Conservation (phyloP, 2,797 vertebrate species). For the Malurus leucopterus region DNA sequence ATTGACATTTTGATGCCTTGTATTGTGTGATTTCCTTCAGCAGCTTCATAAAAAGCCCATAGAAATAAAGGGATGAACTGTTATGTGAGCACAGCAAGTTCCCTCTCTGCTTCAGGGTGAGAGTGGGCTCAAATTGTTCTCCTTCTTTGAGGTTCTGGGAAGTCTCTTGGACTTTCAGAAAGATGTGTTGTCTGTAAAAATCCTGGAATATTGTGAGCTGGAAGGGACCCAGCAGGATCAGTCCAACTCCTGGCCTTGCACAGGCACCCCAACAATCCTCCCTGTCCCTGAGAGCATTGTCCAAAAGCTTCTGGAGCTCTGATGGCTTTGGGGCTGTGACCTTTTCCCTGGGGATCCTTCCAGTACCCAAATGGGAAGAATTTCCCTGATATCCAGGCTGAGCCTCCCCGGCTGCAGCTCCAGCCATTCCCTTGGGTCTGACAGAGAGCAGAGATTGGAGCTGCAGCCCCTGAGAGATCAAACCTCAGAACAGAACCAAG, state of each 20-base stretch:
- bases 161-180: neutral
- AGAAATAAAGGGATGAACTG: neutral
- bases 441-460: neutral
- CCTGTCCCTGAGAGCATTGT: no score
- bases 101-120: neutral
- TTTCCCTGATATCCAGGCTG: neutral
- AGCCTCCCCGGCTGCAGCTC: neutral
- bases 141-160: neutral
- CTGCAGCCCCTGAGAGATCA: neutral
- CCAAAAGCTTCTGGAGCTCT: neutral
- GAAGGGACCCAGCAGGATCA: no score
- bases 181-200: neutral
- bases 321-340: neutral
- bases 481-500: neutral
- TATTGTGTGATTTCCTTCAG: neutral
- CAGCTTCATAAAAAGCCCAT: neutral
- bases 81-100: neutral
- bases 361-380: neutral
- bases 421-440: accelerated
- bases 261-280: neutral
- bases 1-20: neutral
- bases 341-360: neutral
- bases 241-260: neutral
- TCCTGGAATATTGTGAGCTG: neutral
- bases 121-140: neutral